Evolutionary conservation across 2,888 invertebrate species (phyloP), one percentile per base, ranked within the genome.

Genomic region (Osedax fenrisi): DNA sequence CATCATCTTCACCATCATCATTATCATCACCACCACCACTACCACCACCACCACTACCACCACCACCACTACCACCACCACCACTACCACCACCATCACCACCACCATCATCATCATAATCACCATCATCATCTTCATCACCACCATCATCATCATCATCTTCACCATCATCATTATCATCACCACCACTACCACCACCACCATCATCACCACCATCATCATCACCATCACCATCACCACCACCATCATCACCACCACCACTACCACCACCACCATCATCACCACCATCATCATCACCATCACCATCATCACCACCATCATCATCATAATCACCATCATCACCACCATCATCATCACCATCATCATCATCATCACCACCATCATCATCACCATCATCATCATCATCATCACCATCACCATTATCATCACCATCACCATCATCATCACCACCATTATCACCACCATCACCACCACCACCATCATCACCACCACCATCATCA

Each of bases 221-320:
- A 62, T 27, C 59, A 26, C 59, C 10, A 23, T 25, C 61, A 70
- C 69, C 26, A 26, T 25, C 27, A 75, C 1, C 17, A 26, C 71
- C 62, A 74, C 76, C 27, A 72, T 75, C 17, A 27, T 2, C 61
- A 75, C 73, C 2, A 24, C n/a, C 27, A 75, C 75, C 24, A 41
- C 73, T 21, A 75, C 41, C 27, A 73, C 75, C 66, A 56, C 73
- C n/a, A 70, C 62, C 2, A 71, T 3, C 1, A 21, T 61, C 17
- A 68, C 73, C 67, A 23, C 23, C 67, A 23, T 66, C n/a, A n/a
- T n/a, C n/a, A n/a, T n/a, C n/a, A n/a, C n/a, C n/a, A n/a, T n/a
- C n/a, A n/a, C n/a, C n/a, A n/a, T n/a, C n/a, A n/a, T n/a, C n/a
- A n/a, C n/a, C n/a, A n/a, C n/a, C n/a, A n/a, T n/a, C n/a, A n/a